Evolutionary conservation across 2,888 invertebrate genomes (phyloP).

Genomic region (Xylocampa areola): DNA sequence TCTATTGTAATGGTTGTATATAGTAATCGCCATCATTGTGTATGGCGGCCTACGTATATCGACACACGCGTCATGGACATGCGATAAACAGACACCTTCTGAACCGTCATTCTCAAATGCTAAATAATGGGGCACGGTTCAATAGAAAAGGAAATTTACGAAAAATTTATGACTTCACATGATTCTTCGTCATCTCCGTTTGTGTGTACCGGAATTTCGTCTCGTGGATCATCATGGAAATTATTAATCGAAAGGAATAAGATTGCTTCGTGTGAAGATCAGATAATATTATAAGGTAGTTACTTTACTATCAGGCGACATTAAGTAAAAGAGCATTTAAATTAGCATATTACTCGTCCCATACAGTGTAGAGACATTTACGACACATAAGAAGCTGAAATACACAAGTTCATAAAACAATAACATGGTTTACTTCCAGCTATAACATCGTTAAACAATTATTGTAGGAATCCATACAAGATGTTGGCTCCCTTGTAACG

Average conservation of each 20-base stretch:
- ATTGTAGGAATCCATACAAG: constrained; percentile 28
- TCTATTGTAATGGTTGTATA: constrained; percentile 67
- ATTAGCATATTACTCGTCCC: no score
- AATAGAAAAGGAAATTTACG: constrained; percentile 31
- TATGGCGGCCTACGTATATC: constrained; percentile 77
- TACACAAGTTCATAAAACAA: constrained; percentile 5
- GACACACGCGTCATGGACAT: constrained; percentile 72
- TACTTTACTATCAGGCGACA: no score
- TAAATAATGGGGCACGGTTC: constrained; percentile 24
- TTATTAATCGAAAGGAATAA: no score
- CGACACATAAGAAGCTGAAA: not conserved
- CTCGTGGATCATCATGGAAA: not conserved
- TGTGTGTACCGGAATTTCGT: constrained; percentile 10
- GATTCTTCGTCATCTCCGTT: constrained; percentile 22
- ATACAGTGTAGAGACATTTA: no score
- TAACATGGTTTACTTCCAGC: constrained; percentile 10
- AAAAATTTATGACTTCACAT: constrained; percentile 24
- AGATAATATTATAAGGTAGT: no score
- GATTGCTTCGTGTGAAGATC: no score
- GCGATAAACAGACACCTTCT: constrained; percentile 72
- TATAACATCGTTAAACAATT: constrained; percentile 27
- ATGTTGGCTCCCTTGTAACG: constrained; percentile 36
- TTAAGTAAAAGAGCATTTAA: no score
- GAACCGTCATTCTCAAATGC: constrained; percentile 36
- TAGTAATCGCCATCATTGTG: constrained; percentile 71